Percentiles rank a stretch among this genome's conserved stretches.
Conservation (phyloP, 2,888 invertebrate species). For the Acrocyrtus sp. region DNA sequence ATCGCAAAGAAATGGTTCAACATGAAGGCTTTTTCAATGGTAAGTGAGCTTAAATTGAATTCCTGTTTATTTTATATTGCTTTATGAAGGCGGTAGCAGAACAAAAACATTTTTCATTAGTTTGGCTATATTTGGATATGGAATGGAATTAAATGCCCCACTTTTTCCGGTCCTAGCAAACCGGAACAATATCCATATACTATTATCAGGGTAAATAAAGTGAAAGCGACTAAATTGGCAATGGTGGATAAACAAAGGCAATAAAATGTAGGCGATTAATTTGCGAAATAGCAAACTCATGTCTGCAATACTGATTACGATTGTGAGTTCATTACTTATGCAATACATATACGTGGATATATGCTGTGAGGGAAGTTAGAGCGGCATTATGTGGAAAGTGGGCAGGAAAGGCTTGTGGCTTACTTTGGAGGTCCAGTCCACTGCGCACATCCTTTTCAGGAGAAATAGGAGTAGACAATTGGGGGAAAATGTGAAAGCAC, state of each 20-base stretch:
- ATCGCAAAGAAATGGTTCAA: conserved; percentile 62
- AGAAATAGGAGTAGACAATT: background rate
- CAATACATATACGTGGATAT: no score
- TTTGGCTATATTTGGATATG: background rate
- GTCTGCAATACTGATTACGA: no score
- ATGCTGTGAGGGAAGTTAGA: background rate
- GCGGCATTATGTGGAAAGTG: background rate
- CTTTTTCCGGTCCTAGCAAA: no score
- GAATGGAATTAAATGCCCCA: background rate
- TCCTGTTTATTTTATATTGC: background rate
- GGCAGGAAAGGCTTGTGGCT: background rate
- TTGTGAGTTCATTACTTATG: no score
- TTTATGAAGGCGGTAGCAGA: no score
- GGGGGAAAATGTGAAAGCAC: background rate
- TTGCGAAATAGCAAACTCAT: no score
- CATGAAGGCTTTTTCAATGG: conserved; percentile 61
- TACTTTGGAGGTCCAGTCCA: no score
- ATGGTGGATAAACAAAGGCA: no score
- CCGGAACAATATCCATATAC: background rate
- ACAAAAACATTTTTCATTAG: background rate
- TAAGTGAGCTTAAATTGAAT: conserved; percentile 21
- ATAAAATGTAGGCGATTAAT: no score
- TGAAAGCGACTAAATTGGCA: no score
- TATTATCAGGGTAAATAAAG: no score
- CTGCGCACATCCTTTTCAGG: background rate